Base-by-base conservation (phyloP, 2,113 vertebrate genomes). In the Aegithalos caudatus region DNA sequence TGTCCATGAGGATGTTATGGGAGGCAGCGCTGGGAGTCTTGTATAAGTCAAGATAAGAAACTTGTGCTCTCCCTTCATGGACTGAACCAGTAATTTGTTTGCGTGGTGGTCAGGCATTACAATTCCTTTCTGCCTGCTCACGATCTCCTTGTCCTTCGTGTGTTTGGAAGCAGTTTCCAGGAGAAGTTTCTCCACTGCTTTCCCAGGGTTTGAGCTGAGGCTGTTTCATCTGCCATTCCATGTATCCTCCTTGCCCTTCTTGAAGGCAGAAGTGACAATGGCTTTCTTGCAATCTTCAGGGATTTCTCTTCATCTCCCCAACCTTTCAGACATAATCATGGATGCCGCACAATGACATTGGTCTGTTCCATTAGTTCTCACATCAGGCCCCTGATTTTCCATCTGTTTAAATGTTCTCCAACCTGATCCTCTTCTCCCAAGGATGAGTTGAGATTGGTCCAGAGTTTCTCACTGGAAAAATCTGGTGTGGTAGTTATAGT, bases 21-120 rank as follows among this genome's bases (percentile, higher is more conserved):
- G 14, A 77, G 12, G 14, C 7, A 57, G 22, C 18, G 3, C 17
- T 80, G 20, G n/a, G 77, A 48, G 8, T 19, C 27, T 53, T 77
- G 15, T 35, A 31, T 35, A 83, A 88, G 9, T 50, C 14, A 42
- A 58, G 22, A n/a, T 12, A 61, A 72, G 64, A 18, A 86, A 20
- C 7, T 45, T 45, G 10, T 0, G 0, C 7, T 48, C 22, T 78
- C 20, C 4, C 10, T 47, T 60, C 15, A 12, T 10, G 23, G 16
- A 25, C 15, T 57, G 33, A 65, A 24, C 3, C 54, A 73, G 25
- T 37, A 14, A 81, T 53, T 85, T 53, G 22, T 72, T 48, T 12
- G 1, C 9, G 13, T 25, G 6, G 44, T 76, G 24, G 14, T 57
- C 35, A 72, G 66, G 16, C 8, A 20, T 69, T 15, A 23, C 12